These are phyloP conservation scores for Achlya flavicornis DNA, from an alignment of 2,888 invertebrate species.

Conservation along the genomic window DNA sequence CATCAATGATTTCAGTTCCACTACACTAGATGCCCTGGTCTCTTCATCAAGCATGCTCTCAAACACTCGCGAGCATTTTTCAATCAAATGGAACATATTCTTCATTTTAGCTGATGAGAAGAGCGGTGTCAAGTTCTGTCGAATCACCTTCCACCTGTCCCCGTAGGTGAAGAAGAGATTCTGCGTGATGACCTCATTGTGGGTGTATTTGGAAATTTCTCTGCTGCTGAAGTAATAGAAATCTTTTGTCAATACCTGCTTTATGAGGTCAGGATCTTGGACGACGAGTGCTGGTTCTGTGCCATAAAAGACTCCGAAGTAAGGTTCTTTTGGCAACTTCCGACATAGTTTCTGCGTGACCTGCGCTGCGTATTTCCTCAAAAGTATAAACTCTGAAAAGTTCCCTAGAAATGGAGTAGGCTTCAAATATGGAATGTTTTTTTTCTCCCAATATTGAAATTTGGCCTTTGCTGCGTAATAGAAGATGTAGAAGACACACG, in stretches of 20 bases:
- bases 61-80: conserved; percentile 39
- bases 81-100: conserved; percentile 60
- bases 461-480: conserved; percentile 23
- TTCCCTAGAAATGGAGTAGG: conserved; percentile 54
- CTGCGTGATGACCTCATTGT: conserved; percentile 43
- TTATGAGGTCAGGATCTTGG: conserved; percentile 53
- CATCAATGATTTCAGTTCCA: conserved; percentile 38
- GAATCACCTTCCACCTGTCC: conserved; percentile 56
- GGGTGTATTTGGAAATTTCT: conserved; percentile 45
- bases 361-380: conserved; percentile 35
- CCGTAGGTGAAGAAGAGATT: conserved; percentile 55
- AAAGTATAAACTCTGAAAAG: conserved; percentile 46
- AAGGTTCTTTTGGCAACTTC: conserved; percentile 46
- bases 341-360: conserved; percentile 44
- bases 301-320: conserved; percentile 59
- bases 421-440: conserved; percentile 43
- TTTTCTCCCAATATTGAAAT: conserved; percentile 51
- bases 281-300: conserved; percentile 58
- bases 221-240: conserved; percentile 57
- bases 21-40: conserved; percentile 16
- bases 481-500: conserved; percentile 8
- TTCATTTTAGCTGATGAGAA: conserved; percentile 63
- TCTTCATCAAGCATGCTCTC: conserved; percentile 45
- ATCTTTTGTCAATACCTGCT: conserved; percentile 51
- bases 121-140: conserved; percentile 59